Evolutionary conservation across 2,113 vertebrate species (phyloP).

Genomic region (Sminthopsis crassicaudata): DNA sequence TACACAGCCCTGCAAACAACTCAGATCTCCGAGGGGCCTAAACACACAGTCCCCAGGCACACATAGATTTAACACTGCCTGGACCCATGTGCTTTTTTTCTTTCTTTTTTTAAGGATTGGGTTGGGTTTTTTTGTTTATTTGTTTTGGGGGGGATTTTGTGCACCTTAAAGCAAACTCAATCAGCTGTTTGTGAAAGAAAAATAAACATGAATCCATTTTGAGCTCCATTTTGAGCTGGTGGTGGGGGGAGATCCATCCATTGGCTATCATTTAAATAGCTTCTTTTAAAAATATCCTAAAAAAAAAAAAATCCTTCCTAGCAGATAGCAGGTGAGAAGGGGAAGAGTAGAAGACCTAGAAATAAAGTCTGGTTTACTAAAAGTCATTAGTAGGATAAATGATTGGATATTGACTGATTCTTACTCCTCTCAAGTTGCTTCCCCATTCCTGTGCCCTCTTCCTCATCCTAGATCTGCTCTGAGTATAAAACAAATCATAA

Average conservation of each 20-base stretch:
- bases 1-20: constrained; percentile 82
- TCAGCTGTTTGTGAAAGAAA: constrained; percentile 85
- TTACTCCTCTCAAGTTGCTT: background rate
- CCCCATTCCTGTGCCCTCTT: too few relatives aligned
- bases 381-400: background rate
- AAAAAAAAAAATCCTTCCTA: too few relatives aligned
- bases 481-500: background rate
- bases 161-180: constrained; percentile 76
- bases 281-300: constrained; percentile 75
- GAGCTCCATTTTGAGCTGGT: constrained; percentile 66
- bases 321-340: constrained; percentile 24
- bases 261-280: constrained; percentile 41
- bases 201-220: constrained; percentile 83
- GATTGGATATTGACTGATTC: background rate
- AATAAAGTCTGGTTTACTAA: background rate
- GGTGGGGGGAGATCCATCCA: constrained; percentile 12
- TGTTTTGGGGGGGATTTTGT: constrained; percentile 18
- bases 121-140: constrained; percentile 47
- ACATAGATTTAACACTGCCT: background rate
- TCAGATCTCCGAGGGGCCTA: constrained; percentile 53
- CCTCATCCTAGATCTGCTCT: background rate
- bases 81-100: constrained; percentile 18
- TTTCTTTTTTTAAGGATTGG: background rate
- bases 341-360: constrained; percentile 1
- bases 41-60: background rate